These are phyloP conservation scores for Aquila chrysaetos DNA, from an alignment of 2,797 vertebrate species.

Conservation along the genomic window DNA sequence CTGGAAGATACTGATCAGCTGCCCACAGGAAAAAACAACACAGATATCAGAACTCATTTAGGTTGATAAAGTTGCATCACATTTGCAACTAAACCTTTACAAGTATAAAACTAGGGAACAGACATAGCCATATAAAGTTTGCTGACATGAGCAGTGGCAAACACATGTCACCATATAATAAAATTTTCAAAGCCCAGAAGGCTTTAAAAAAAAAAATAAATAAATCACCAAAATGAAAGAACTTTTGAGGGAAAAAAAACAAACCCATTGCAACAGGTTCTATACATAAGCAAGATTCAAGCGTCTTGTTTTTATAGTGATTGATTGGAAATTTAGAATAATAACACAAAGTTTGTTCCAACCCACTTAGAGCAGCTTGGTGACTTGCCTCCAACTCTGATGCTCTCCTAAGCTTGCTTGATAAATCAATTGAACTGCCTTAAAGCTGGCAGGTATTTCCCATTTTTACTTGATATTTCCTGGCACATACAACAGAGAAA, in stretches of 20 bases:
- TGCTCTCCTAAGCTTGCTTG: background rate
- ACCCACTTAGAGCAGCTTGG: background rate
- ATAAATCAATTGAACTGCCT: background rate
- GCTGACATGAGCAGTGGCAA: background rate
- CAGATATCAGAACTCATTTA: background rate
- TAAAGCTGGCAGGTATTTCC: background rate
- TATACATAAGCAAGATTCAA: background rate
- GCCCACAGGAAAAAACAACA: background rate
- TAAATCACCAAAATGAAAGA: background rate
- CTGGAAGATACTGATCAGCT: constrained; percentile 93
- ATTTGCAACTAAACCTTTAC: background rate
- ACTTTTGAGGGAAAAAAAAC: background rate
- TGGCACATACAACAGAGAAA: background rate
- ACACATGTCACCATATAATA: background rate
- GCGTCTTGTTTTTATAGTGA: background rate
- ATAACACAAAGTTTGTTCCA: background rate
- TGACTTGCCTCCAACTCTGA: background rate
- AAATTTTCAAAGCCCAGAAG: background rate
- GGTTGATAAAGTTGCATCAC: background rate
- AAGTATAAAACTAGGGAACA: background rate
- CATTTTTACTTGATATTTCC: background rate
- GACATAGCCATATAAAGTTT: background rate
- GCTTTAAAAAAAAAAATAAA: background rate
- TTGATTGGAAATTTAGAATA: background rate
- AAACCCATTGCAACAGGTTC: background rate